Conservation (phyloP, 2,888 invertebrate genomes). For the Idaea straminata region DNA sequence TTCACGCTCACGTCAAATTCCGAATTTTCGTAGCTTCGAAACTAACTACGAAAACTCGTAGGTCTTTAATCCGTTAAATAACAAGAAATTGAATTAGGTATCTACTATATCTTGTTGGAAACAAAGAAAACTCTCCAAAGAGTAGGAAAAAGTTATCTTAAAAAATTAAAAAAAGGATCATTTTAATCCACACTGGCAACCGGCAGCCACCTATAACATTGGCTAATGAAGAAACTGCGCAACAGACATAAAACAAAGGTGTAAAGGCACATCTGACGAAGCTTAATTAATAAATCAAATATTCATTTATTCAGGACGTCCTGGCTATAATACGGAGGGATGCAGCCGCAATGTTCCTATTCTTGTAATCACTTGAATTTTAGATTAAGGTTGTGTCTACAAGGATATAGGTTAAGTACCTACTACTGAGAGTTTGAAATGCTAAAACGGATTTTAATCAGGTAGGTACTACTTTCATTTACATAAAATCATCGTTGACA, state of each 20-base stretch:
- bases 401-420: no score
- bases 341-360: conserved; percentile 20
- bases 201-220: conserved; percentile 20
- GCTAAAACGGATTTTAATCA: not conserved
- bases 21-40: no score
- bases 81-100: no score
- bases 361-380: conserved; percentile 24
- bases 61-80: no score
- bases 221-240: conserved; percentile 20
- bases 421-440: no score
- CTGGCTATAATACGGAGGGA: conserved; percentile 44
- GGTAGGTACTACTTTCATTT: conserved; percentile 19
- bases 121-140: no score
- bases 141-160: no score
- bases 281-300: conserved; percentile 70
- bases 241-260: conserved; percentile 34
- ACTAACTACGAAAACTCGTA: no score
- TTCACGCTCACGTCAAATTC: no score
- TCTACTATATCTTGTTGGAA: no score
- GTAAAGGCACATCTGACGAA: conserved; percentile 37
- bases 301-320: conserved; percentile 69
- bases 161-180: not conserved
- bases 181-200: not conserved
- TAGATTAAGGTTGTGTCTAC: conserved; percentile 11
- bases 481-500: conserved; percentile 18